phyloP scores from a whole-genome alignment of 92 coral and sea anemone species.

The Porites evermanni region DNA sequence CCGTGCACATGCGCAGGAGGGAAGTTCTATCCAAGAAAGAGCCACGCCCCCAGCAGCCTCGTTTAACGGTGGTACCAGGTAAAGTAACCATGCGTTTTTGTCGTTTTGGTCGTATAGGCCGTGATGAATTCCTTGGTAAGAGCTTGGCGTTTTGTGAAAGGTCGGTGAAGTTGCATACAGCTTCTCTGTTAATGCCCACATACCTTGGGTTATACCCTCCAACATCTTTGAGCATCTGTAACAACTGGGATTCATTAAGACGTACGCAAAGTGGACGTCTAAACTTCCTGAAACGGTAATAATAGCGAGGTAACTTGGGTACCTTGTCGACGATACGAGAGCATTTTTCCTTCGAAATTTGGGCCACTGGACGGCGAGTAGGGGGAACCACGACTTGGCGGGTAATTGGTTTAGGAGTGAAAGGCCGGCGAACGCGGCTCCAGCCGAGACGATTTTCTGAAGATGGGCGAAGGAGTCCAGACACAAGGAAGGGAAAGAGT shows the following conservation, averaged over 20 bases:
- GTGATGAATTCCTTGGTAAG: not conserved
- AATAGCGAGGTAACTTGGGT: not conserved
- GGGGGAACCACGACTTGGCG: not conserved
- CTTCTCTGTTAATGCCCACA: slow-evolving; percentile 24
- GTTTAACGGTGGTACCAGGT: not conserved
- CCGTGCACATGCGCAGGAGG: slow-evolving; percentile 53
- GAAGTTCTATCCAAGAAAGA: not conserved
- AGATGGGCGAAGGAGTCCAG: no score
- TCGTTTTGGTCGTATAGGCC: not conserved
- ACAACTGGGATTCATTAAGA: slow-evolving; percentile 32
- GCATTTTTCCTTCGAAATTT: slow-evolving; percentile 1
- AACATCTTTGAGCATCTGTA: not conserved
- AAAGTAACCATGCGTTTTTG: slow-evolving; percentile 5
- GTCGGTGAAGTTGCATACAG: slow-evolving; percentile 47
- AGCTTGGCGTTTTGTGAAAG: not conserved
- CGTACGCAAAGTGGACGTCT: not conserved
- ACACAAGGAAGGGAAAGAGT: no score
- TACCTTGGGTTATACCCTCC: slow-evolving; percentile 58
- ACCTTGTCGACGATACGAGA: not conserved
- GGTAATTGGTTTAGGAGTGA: not conserved
- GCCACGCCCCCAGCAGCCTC: slow-evolving; percentile 43
- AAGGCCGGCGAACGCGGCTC: no score
- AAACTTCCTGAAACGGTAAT: not conserved
- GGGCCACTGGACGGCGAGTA: no score
- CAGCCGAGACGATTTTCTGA: no score